Percentiles rank a stretch among this genome's conserved stretches.
Evolutionary conservation across 2,113 vertebrate genomes (phyloP).

Genomic region (Plecturocebus donacophilus): DNA sequence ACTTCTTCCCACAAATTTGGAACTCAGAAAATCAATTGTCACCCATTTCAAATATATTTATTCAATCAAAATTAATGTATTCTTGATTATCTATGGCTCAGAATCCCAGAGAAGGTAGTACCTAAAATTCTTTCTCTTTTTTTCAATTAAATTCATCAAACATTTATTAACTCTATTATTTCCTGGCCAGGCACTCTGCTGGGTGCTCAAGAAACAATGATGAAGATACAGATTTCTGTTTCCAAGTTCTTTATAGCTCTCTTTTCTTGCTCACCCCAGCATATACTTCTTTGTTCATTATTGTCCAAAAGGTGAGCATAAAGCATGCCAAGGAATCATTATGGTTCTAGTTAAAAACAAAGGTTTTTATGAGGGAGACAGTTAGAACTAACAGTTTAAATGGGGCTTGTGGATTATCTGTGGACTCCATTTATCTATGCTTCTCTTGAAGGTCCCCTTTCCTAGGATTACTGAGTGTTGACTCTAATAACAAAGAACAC

Average conservation of each 20-base stretch:
- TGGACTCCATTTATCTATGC: slow-evolving; percentile 14
- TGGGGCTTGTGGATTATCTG: slow-evolving; percentile 26
- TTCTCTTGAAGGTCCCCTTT: slow-evolving; percentile 12
- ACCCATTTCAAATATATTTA: slow-evolving; percentile 33
- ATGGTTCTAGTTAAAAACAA: slow-evolving; percentile 23
- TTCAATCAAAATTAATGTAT: not conserved
- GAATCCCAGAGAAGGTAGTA: not conserved
- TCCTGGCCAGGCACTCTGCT: not conserved
- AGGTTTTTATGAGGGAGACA: not conserved
- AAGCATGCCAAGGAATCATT: not conserved
- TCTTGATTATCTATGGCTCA: not conserved
- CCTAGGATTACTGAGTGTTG: slow-evolving; percentile 67
- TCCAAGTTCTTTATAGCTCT: not conserved
- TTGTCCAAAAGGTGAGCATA: not conserved
- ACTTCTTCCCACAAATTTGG: not conserved
- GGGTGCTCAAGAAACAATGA: not conserved
- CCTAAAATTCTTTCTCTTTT: not conserved
- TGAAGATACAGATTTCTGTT: not conserved
- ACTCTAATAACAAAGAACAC: slow-evolving; percentile 73
- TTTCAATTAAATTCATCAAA: slow-evolving; percentile 38
- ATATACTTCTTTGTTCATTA: not conserved
- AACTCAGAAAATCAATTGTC: slow-evolving; percentile 27
- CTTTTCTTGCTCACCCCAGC: not conserved
- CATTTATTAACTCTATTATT: not conserved
- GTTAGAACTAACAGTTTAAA: not conserved